Conservation (phyloP, 2,113 vertebrate species). For the Entelurus aequoreus region DNA sequence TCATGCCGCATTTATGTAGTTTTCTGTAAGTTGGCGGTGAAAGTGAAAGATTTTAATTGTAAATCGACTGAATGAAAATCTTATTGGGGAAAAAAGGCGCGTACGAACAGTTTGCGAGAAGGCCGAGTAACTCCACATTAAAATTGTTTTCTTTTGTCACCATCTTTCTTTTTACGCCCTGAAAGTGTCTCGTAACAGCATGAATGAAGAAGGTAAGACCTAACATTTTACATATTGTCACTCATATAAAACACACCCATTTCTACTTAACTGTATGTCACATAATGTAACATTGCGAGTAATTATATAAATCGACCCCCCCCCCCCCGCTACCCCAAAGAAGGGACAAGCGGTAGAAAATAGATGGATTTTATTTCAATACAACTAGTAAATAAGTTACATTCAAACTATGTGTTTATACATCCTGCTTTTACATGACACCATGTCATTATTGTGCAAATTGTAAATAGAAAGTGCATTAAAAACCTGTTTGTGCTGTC, state of each 20-base stretch:
- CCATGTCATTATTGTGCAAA: background rate
- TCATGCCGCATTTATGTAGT: rapidly evolving
- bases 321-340: too few relatives aligned
- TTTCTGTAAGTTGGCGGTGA: background rate
- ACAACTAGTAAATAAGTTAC: too few relatives aligned
- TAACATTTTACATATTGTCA: too few relatives aligned
- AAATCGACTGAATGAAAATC: too few relatives aligned
- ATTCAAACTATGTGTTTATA: too few relatives aligned
- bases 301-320: too few relatives aligned
- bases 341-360: too few relatives aligned
- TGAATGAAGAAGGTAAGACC: conserved; percentile 64
- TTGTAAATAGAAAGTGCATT: background rate
- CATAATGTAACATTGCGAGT: background rate
- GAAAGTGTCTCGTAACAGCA: conserved; percentile 18
- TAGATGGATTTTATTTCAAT: too few relatives aligned
- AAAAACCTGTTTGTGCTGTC: conserved; percentile 4
- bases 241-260: background rate
- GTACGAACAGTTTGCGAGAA: background rate
- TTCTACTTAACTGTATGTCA: background rate
- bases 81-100: too few relatives aligned
- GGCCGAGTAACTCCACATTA: background rate
- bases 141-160: background rate
- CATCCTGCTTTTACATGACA: too few relatives aligned
- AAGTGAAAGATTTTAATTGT: background rate
- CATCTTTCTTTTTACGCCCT: too few relatives aligned